Evolutionary conservation across 2,888 invertebrate genomes (phyloP).

Genomic region (Hyppa rectilinea): DNA sequence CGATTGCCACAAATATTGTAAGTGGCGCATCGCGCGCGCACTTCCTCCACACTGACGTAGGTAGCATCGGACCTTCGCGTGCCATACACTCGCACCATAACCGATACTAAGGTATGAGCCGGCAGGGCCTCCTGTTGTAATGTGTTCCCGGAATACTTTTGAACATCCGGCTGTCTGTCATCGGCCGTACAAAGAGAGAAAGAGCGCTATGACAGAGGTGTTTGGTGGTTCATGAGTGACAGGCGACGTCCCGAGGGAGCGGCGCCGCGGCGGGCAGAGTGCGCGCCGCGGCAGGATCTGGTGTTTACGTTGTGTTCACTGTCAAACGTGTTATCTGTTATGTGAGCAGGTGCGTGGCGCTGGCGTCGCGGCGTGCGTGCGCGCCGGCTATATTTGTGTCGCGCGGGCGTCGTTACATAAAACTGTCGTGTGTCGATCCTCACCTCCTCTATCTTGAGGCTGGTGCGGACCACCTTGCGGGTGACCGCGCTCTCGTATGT

Average conservation of each 20-base stretch:
- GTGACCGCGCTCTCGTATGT: constrained; percentile 93
- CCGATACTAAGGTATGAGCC: constrained; percentile 55
- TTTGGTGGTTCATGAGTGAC: constrained; percentile 54
- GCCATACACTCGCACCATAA: constrained; percentile 63
- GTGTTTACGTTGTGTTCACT: constrained; percentile 88
- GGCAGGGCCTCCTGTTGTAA: constrained; percentile 31
- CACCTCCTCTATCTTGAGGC: constrained; percentile 94
- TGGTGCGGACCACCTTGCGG: constrained; percentile 93
- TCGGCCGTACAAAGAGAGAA: constrained; percentile 66
- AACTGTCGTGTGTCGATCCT: constrained; percentile 86
- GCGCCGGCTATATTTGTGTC: constrained; percentile 82
- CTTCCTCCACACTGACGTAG: constrained; percentile 84
- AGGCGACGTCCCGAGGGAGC: constrained; percentile 55
- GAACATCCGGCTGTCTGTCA: constrained; percentile 77
- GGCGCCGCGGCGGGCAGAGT: constrained; percentile 51
- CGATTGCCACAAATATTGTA: constrained; percentile 80
- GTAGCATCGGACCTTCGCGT: constrained; percentile 79
- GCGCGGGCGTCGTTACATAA: constrained; percentile 86
- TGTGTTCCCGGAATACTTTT: constrained; percentile 80
- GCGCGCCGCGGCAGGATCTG: constrained; percentile 67
- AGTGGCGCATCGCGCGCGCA: constrained; percentile 84
- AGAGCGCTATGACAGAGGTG: constrained; percentile 46
- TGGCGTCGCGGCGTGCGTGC: constrained; percentile 76
- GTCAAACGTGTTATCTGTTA: constrained; percentile 88
- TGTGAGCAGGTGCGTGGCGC: constrained; percentile 85